Evolutionary conservation across 2,113 vertebrate genomes (phyloP).

Genomic region (Pseudopipra pipra): DNA sequence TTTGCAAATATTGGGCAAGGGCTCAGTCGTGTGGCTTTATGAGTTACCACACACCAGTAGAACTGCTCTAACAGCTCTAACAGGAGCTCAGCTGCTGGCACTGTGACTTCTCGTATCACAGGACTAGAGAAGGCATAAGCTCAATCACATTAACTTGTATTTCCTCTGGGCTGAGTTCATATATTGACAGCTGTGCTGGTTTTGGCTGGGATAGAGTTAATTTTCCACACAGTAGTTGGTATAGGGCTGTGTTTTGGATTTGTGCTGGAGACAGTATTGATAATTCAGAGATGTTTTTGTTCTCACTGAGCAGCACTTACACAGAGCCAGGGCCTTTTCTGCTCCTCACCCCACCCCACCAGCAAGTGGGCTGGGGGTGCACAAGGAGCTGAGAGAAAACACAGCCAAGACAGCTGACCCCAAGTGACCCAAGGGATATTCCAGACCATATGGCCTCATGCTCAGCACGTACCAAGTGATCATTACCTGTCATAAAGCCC

Average conservation of each 20-base stretch:
- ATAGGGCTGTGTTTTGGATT: background rate
- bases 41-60: accelerated
- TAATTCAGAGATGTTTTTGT: background rate
- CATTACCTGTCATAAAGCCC: background rate
- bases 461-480: accelerated
- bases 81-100: background rate
- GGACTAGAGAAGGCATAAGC: background rate
- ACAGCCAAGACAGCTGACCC: background rate
- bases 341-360: background rate
- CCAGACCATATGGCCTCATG: accelerated
- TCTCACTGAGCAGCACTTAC: background rate
- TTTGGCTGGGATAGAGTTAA: background rate
- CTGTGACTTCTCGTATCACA: accelerated
- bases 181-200: background rate
- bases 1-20: background rate
- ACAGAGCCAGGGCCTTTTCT: background rate
- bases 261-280: background rate
- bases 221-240: background rate
- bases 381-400: background rate
- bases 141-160: background rate
- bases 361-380: background rate
- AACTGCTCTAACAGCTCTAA: background rate
- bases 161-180: background rate
- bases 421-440: background rate
- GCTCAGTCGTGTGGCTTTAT: accelerated